These are phyloP conservation scores for Alaudala cheleensis DNA, from an alignment of 2,113 vertebrate species.

Conservation along the genomic window DNA sequence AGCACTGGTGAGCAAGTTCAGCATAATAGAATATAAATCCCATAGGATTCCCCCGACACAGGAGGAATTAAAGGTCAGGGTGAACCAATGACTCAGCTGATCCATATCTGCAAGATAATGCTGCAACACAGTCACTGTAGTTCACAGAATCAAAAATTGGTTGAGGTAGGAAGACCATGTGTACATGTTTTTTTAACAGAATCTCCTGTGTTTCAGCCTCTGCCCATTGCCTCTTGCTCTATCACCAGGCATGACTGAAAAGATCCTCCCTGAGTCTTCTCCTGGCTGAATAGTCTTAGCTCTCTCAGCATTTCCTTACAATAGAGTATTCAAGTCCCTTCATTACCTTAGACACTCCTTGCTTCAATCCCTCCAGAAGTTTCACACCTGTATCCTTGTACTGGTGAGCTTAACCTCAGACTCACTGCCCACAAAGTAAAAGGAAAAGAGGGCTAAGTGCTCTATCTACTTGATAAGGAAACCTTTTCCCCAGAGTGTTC, in stretches of 20 bases:
- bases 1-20: not conserved
- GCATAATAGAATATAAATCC: not conserved
- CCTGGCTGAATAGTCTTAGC: not conserved
- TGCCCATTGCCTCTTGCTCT: rapidly evolving
- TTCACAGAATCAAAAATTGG: not conserved
- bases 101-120: not conserved
- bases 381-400: not conserved
- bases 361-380: not conserved
- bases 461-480: not conserved
- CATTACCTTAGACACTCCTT: not conserved
- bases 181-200: rapidly evolving
- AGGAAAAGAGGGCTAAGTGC: not conserved
- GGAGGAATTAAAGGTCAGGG: not conserved
- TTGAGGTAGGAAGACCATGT: rapidly evolving
- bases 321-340: not conserved
- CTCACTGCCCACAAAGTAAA: not conserved
- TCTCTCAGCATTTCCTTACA: not conserved
- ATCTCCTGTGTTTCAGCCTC: not conserved
- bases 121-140: not conserved
- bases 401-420: not conserved
- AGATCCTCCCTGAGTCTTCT: not conserved
- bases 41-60: not conserved
- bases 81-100: not conserved
- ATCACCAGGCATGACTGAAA: not conserved
- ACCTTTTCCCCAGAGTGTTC: not conserved